These are phyloP conservation scores for Falco concolor DNA, from an alignment of 2,797 vertebrate genomes.

Conservation along the genomic window DNA sequence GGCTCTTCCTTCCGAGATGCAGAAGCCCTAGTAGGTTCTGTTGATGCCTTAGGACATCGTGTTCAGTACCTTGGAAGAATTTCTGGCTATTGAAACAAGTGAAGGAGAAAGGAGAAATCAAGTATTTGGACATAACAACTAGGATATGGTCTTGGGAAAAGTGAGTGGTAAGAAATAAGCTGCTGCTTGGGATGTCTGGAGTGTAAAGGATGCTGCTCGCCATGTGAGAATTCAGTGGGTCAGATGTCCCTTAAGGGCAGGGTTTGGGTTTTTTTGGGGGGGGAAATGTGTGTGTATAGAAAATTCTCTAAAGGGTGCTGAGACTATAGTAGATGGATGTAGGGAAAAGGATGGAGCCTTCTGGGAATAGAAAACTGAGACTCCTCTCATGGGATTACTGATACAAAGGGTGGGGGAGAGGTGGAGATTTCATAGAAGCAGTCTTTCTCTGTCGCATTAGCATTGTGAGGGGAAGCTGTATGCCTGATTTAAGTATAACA, in stretches of 20 bases:
- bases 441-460: constrained; percentile 52
- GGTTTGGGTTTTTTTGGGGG: background rate
- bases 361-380: background rate
- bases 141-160: background rate
- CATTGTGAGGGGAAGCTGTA: constrained; percentile 41
- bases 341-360: background rate
- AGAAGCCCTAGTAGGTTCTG: background rate
- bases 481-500: constrained; percentile 64
- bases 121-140: background rate
- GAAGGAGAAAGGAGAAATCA: constrained; percentile 12
- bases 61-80: constrained; percentile 17
- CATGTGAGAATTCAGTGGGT: background rate
- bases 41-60: constrained; percentile 2
- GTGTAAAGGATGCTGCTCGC: background rate
- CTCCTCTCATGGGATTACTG: background rate
- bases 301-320: background rate
- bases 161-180: background rate
- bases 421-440: constrained; percentile 10
- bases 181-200: background rate
- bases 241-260: background rate
- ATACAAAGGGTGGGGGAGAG: background rate
- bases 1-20: background rate
- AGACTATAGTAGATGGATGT: background rate
- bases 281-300: background rate
- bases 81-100: background rate